phyloP scores from a whole-genome alignment of 1,140 invertebrate species.

The Anoplolepis gracilipes region DNA sequence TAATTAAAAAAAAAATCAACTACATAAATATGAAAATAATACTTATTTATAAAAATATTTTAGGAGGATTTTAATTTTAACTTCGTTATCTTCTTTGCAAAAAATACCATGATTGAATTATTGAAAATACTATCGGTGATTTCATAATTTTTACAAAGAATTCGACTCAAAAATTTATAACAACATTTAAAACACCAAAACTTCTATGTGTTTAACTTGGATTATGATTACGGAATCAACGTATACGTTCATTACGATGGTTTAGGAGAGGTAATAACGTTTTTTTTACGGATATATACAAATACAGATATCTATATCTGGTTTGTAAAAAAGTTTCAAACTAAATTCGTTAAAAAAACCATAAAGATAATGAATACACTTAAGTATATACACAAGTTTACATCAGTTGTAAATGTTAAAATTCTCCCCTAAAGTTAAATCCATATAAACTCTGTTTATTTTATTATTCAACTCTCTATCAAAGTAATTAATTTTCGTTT shows the following conservation, averaged over 20 bases:
- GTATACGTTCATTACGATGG: too few species aligned
- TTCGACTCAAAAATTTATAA: conserved; percentile 42
- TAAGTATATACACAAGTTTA: too few species aligned
- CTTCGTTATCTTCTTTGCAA: background rate
- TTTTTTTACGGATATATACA: background rate
- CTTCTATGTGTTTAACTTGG: conserved; percentile 55
- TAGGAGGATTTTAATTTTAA: background rate
- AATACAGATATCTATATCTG: background rate
- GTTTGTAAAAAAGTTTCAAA: background rate
- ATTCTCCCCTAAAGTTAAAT: too few species aligned
- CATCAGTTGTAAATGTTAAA: too few species aligned
- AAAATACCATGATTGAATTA: conserved; percentile 36
- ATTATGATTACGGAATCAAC: conserved; percentile 65
- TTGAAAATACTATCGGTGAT: conserved; percentile 60
- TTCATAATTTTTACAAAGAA: background rate
- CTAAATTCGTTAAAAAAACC: background rate
- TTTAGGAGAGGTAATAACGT: too few species aligned
- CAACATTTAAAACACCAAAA: conserved; percentile 44
- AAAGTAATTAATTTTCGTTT: too few species aligned
- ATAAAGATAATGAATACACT: background rate
- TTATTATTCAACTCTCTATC: too few species aligned
- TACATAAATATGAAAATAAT: too few species aligned
- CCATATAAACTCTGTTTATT: too few species aligned
- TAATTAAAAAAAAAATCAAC: too few species aligned
- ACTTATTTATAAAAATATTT: background rate